Evolutionary conservation across 2,888 invertebrate species (phyloP).

Genomic region (Cephalotes varians): DNA sequence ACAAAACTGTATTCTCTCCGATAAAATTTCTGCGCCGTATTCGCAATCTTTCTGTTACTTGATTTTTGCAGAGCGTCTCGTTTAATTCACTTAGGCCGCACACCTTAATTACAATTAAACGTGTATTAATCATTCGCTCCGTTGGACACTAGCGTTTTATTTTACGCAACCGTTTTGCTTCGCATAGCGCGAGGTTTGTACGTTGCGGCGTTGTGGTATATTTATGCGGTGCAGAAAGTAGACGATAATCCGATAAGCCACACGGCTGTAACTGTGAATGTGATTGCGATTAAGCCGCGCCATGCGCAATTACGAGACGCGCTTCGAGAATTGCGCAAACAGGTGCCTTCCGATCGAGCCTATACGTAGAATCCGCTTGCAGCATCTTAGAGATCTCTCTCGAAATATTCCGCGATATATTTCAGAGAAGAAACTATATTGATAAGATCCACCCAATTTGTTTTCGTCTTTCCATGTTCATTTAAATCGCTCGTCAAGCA

Average conservation of each 20-base stretch:
- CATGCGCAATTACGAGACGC: conserved; percentile 41
- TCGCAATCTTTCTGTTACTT: neutral
- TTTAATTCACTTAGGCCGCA: conserved; percentile 40
- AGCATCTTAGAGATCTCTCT: neutral
- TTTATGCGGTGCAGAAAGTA: conserved; percentile 56
- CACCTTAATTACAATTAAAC: conserved; percentile 8
- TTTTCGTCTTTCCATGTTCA: neutral
- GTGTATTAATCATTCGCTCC: conserved; percentile 39
- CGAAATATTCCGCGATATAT: conserved; percentile 10
- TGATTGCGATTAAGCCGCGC: conserved; percentile 42
- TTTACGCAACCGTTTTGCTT: conserved; percentile 15
- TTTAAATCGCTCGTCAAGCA: conserved; percentile 20
- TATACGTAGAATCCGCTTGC: neutral
- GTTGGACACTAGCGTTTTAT: neutral
- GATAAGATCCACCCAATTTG: neutral
- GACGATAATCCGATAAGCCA: conserved; percentile 58
- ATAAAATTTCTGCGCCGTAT: conserved; percentile 4
- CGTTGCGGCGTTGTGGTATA: conserved; percentile 11
- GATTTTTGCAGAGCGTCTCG: neutral
- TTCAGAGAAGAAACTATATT: neutral
- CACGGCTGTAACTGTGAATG: conserved; percentile 30
- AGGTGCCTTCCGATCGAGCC: conserved; percentile 24
- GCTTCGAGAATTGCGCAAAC: conserved; percentile 49
- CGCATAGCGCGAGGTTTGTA: neutral
- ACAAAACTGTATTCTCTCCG: too few relatives aligned